Evolutionary conservation across 1,140 invertebrate species (phyloP), one percentile per base, ranked within the genome.

Genomic region (Apis florea): DNA sequence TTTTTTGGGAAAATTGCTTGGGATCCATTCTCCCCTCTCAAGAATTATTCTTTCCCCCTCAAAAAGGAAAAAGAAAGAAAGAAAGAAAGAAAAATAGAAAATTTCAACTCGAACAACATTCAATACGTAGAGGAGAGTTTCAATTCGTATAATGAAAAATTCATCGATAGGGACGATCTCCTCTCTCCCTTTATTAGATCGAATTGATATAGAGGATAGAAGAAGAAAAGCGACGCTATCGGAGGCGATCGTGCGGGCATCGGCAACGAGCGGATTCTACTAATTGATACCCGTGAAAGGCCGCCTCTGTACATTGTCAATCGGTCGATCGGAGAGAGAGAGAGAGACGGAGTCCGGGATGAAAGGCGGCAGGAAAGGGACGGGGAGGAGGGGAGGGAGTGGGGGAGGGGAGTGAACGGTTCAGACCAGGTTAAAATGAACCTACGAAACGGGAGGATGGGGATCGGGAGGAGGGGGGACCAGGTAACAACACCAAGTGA

Each of bases 281-380:
- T 88, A 88, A 88, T 88, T 88, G 87, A 88, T 88, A 88, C 74
- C 84, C 76, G 76, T 85, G 86, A 84, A 88, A 88, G 86, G 79
- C 71, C 82, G 85, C 40, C 83, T 82, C 84, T 79, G 63, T 88
- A 88, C 83, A 88, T 88, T 80, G 87, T 88, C 87, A 85, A 83
- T 83, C 61, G 86, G 13, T n/a, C 66, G 71, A 83, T 73, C 8
- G 63, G 53, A 49, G 13, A 58, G 51, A 58, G 73, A 68, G 53
- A 49, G 13, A 58, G 51, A 58, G 73, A 68, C 64, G 58, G 49
- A 54, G 84, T 58, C 61, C 72, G 49, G 40, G 64, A 40, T 66
- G 67, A 78, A 82, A 58, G 51, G 59, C 24, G 49, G 70, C 21
- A n/a, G 26, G 31, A 21, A 10, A 21, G 64, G 11, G 66, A 51